A percentile compares a stretch with the other conserved stretches of the same genome.
Conservation (phyloP, 2,888 invertebrate species). For the Cosmorhoe ocellata region DNA sequence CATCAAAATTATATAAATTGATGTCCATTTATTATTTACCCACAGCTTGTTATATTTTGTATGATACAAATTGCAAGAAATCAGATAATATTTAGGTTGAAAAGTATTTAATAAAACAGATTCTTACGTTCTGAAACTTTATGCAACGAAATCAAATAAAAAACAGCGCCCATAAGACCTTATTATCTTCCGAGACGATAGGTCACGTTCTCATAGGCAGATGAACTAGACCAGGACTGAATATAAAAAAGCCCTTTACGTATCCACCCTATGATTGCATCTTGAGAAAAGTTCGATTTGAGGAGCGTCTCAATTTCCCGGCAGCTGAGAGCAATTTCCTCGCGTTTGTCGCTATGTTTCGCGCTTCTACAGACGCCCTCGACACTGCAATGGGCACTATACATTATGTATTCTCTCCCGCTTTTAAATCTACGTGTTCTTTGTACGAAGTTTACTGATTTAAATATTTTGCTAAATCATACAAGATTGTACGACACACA, state of each 20-base stretch:
- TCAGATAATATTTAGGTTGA: too few relatives aligned
- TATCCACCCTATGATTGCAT: constrained; percentile 44
- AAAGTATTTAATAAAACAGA: too few relatives aligned
- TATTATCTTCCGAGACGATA: constrained; percentile 5
- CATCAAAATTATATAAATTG: too few relatives aligned
- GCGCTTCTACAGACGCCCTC: constrained; percentile 22
- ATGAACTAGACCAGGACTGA: constrained; percentile 14
- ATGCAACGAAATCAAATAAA: background rate
- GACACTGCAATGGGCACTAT: constrained; percentile 32
- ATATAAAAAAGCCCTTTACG: constrained; percentile 32
- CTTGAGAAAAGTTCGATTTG: constrained; percentile 54
- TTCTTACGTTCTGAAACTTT: too few relatives aligned
- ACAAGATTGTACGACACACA: too few relatives aligned
- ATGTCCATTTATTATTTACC: too few relatives aligned
- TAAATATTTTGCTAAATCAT: background rate
- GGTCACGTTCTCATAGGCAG: constrained; percentile 7
- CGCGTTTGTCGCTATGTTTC: constrained; percentile 56
- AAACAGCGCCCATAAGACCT: constrained; percentile 11
- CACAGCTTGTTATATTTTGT: too few relatives aligned
- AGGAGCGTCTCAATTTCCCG: constrained; percentile 71
- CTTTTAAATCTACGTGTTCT: constrained; percentile 5
- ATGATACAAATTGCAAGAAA: too few relatives aligned
- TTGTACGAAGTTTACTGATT: background rate
- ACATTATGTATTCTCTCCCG: constrained; percentile 16
- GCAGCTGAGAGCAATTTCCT: constrained; percentile 69